A percentile compares a stretch with the other conserved stretches of the same genome.
Conservation (phyloP, 2,113 vertebrate genomes). For the Carassius gibelio region DNA sequence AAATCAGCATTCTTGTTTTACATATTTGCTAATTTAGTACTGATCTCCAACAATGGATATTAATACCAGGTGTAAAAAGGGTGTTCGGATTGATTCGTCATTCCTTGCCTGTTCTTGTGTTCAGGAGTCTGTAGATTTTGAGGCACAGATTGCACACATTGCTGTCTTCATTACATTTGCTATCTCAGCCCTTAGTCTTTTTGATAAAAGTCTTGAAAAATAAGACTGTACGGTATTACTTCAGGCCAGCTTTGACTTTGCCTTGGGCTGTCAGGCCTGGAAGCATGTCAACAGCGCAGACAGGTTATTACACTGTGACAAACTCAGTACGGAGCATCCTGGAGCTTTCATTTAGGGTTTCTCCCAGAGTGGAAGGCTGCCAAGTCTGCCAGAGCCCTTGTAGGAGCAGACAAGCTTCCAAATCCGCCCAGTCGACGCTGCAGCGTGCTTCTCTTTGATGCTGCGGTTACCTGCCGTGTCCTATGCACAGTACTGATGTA, state of each 20-base stretch:
- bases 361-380: slow-evolving; percentile 51
- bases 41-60: not conserved
- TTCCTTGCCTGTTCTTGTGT: not conserved
- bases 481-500: slow-evolving; percentile 48
- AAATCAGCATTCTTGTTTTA: not conserved
- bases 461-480: slow-evolving; percentile 53
- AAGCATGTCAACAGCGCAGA: slow-evolving; percentile 53
- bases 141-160: not conserved
- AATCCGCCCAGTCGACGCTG: slow-evolving; percentile 53
- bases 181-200: not conserved
- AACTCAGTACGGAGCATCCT: slow-evolving; percentile 55
- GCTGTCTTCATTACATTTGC: not conserved
- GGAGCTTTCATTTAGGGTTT: slow-evolving; percentile 57
- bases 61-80: not conserved
- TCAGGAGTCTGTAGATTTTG: not conserved
- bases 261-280: slow-evolving; percentile 48
- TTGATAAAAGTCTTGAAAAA: slow-evolving; percentile 28
- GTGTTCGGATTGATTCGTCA: not conserved
- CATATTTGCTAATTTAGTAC: not conserved
- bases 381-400: slow-evolving; percentile 46
- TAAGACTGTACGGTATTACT: slow-evolving; percentile 30
- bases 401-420: slow-evolving; percentile 57
- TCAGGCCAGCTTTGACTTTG: slow-evolving; percentile 39
- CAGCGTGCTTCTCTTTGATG: slow-evolving; percentile 50
- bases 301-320: slow-evolving; percentile 64